Evolutionary conservation across 1,140 invertebrate genomes (phyloP).

Genomic region (Drosophila ficusphila): DNA sequence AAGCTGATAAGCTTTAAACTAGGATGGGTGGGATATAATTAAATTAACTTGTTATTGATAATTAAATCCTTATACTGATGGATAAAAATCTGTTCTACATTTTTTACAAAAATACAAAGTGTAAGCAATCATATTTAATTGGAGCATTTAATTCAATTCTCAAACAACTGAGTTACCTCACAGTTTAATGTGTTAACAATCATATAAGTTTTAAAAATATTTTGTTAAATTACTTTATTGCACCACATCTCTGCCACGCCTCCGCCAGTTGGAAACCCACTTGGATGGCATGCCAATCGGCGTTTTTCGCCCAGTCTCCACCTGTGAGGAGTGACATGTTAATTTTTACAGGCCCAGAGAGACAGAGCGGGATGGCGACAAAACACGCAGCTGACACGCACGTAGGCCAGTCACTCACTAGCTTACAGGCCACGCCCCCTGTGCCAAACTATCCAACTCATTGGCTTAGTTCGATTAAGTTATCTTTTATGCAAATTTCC

Average conservation of each 20-base stretch:
- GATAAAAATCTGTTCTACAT: no score
- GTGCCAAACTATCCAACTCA: slow-evolving; percentile 45
- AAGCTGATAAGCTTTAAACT: not conserved
- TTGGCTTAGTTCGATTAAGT: slow-evolving; percentile 69
- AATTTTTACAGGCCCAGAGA: slow-evolving; percentile 55
- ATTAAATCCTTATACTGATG: not conserved
- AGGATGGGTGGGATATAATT: not conserved
- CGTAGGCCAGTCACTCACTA: slow-evolving; percentile 45
- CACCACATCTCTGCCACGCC: slow-evolving; percentile 50
- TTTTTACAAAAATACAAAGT: no score
- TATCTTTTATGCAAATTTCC: slow-evolving; percentile 79
- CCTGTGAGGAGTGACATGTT: slow-evolving; percentile 61
- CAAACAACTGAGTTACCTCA: no score
- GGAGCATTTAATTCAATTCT: no score
- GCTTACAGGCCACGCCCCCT: slow-evolving; percentile 57
- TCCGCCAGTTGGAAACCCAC: slow-evolving; percentile 1
- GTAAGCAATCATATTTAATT: no score
- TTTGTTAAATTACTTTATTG: no score
- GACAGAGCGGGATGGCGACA: slow-evolving; percentile 55
- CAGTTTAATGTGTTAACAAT: no score
- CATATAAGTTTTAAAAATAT: no score
- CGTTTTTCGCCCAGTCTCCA: slow-evolving; percentile 19
- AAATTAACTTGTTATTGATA: not conserved
- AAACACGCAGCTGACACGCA: slow-evolving; percentile 45
- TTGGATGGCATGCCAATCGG: slow-evolving; percentile 27